phyloP scores from a whole-genome alignment of 2,888 invertebrate species.

The Lacanobia wlatinum region DNA sequence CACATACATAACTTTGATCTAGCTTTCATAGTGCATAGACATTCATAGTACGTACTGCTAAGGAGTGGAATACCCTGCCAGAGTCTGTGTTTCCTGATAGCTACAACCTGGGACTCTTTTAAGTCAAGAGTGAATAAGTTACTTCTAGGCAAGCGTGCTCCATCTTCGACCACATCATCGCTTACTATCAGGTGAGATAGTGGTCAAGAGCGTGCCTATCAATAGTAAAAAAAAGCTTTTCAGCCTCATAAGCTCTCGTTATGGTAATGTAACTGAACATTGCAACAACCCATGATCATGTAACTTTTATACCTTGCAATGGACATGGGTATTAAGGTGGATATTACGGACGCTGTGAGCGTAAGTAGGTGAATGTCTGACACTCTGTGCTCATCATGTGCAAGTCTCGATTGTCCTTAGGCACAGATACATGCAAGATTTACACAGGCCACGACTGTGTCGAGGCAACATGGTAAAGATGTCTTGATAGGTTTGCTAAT shows the following conservation, averaged over 20 bases:
- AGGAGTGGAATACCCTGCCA: too few species aligned
- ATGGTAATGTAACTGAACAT: not conserved
- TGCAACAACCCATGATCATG: constrained; percentile 3
- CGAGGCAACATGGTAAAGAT: constrained; percentile 1
- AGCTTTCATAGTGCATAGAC: too few species aligned
- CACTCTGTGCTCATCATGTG: constrained; percentile 29
- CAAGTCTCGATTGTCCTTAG: constrained; percentile 40
- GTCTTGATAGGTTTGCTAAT: constrained; percentile 1
- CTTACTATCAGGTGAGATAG: too few species aligned
- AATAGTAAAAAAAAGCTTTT: too few species aligned
- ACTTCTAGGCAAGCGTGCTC: too few species aligned
- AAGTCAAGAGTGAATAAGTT: too few species aligned
- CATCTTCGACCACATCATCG: too few species aligned
- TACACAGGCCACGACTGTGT: not conserved
- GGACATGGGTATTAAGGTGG: constrained; percentile 21
- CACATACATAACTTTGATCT: not conserved
- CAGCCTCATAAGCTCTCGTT: not conserved
- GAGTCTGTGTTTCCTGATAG: too few species aligned
- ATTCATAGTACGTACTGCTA: too few species aligned
- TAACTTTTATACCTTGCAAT: constrained; percentile 1
- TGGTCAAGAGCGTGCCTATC: too few species aligned
- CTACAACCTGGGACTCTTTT: too few species aligned
- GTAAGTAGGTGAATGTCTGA: constrained; percentile 60
- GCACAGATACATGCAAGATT: constrained; percentile 38
- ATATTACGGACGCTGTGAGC: constrained; percentile 46